phyloP scores from a whole-genome alignment of 2,113 vertebrate genomes.

The Salvelinus fontinalis region DNA sequence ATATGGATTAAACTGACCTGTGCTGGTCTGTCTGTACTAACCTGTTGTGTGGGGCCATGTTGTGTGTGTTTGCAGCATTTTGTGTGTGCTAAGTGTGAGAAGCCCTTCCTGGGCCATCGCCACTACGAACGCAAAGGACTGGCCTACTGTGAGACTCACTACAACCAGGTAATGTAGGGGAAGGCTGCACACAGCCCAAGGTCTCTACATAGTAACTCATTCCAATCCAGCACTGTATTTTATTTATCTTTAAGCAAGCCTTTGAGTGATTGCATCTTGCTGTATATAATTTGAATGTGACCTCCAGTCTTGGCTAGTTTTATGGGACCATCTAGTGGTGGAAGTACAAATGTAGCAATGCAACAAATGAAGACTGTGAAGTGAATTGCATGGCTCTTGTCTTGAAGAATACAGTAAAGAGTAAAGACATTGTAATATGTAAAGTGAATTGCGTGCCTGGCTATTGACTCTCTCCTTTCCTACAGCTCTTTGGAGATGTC shows the following conservation, averaged over 20 bases:
- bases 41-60: constrained; percentile 39
- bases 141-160: constrained; percentile 98
- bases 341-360: background rate
- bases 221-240: background rate
- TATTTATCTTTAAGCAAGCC: background rate
- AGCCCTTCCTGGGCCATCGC: constrained; percentile 97
- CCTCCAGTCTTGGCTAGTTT: background rate
- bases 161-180: constrained; percentile 85
- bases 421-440: too few species aligned
- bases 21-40: constrained; percentile 46
- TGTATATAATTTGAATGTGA: background rate
- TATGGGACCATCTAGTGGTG: background rate
- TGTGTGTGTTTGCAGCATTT: constrained; percentile 89
- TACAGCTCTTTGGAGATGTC: constrained; percentile 95
- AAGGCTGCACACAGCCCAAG: background rate
- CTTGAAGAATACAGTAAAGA: background rate
- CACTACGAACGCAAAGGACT: constrained; percentile 96
- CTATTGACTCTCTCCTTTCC: constrained; percentile 4
- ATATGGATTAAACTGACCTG: constrained; percentile 16
- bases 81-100: constrained; percentile 99
- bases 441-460: background rate
- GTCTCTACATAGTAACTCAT: background rate
- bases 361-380: too few species aligned
- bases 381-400: background rate
- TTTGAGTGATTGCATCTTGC: background rate